phyloP scores from a whole-genome alignment of 2,888 invertebrate genomes.

The Macaria liturata region DNA sequence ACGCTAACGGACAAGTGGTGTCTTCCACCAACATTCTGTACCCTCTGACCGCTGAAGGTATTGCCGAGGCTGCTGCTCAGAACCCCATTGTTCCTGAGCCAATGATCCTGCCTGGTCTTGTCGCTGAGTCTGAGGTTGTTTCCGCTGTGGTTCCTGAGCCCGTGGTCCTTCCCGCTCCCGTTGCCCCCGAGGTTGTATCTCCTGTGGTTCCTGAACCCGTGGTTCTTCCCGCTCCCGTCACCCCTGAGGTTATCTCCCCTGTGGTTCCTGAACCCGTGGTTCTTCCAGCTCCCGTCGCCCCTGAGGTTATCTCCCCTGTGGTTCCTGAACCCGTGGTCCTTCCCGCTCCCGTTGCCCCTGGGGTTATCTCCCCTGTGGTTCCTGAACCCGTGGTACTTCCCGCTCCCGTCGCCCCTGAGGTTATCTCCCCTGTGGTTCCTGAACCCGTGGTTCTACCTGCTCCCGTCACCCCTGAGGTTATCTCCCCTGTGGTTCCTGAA shows the following conservation, averaged over 20 bases:
- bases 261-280: slow-evolving; percentile 28
- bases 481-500: slow-evolving; percentile 7
- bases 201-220: slow-evolving; percentile 8
- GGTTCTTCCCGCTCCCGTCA: slow-evolving; percentile 16
- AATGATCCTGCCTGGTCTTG: slow-evolving; percentile 30
- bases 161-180: slow-evolving; percentile 33
- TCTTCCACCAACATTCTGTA: slow-evolving; percentile 50
- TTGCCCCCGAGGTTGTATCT: slow-evolving; percentile 25
- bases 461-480: slow-evolving; percentile 30
- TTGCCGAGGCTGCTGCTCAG: slow-evolving; percentile 51
- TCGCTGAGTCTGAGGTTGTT: slow-evolving; percentile 28
- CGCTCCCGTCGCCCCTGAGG: slow-evolving; percentile 28
- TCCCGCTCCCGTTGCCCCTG: slow-evolving; percentile 18
- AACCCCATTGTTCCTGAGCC: slow-evolving; percentile 23
- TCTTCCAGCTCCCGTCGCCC: slow-evolving; percentile 22
- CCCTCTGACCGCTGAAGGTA: slow-evolving; percentile 55
- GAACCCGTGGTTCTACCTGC: slow-evolving; percentile 33
- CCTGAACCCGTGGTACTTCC: slow-evolving; percentile 36
- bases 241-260: slow-evolving; percentile 17
- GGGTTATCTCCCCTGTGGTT: slow-evolving; percentile 18
- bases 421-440: slow-evolving; percentile 15
- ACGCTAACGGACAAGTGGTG: slow-evolving; percentile 47
- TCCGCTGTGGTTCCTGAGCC: slow-evolving; percentile 21
- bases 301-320: slow-evolving; percentile 14
- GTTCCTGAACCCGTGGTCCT: slow-evolving; percentile 16